Evolutionary conservation across 1,140 invertebrate species (phyloP), one percentile per base, ranked within the genome.

Genomic region (Phymorhynchus buccinoides): DNA sequence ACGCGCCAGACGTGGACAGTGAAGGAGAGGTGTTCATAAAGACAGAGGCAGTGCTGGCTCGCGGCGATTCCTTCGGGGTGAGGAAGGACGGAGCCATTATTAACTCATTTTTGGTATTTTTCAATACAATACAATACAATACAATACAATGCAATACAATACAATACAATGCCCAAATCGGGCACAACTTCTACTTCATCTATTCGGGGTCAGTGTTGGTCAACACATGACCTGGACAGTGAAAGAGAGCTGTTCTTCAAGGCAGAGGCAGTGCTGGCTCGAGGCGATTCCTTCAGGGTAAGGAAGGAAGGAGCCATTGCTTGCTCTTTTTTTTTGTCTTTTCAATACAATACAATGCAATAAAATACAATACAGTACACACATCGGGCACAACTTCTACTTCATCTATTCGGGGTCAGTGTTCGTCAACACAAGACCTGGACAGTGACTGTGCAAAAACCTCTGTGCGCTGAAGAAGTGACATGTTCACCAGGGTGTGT

Each of bases 361-460:
- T n/a, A n/a, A n/a, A n/a, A n/a, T n/a, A n/a, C n/a, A n/a, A n/a
- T n/a, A n/a, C n/a, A n/a, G n/a, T n/a, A n/a, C n/a, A n/a, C 92
- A 93, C 86, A 86, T 90, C 0, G 92, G 91, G 22, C 75, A 89
- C 71, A 91, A 92, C 82, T 93, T 92, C 71, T 93, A 93, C 85
- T 90, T 93, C 79, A 90, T 93, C 39, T 91, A 90, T 82, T 91
- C 90, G 14, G 92, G 92, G 0, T 91, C 90, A 14, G 90, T 90
- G 6, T 92, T 92, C 80, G 90, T 92, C 71, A 91, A 92, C 78
- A 82, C 88, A 89, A 27, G 91, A 92, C 52, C 44, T 85, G 0
- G 88, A 86, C 62, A 84, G 82, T 9, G 81, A 86, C 85, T 42
- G 18, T 48, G 32, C 9, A 18, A 30, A 39, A 27, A 3, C 68